Percentiles rank a stretch among this genome's conserved stretches.
Evolutionary conservation across 2,797 vertebrate genomes (phyloP).

Genomic region (Pseudochaenichthys georgianus): DNA sequence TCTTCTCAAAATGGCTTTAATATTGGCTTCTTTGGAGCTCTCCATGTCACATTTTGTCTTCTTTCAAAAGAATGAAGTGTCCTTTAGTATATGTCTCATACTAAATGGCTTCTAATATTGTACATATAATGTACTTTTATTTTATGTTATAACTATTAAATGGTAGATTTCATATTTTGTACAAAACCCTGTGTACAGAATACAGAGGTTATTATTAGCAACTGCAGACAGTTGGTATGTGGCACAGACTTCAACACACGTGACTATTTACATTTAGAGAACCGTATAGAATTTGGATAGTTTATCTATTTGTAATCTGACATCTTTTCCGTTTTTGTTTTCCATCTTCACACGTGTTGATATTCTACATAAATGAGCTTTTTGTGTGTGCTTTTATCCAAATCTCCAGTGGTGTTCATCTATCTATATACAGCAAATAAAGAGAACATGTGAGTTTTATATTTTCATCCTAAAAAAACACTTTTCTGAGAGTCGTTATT

Average conservation of each 20-base stretch:
- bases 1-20: constrained; percentile 88
- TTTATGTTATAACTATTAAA: constrained; percentile 91
- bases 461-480: constrained; percentile 87
- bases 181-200: constrained; percentile 97
- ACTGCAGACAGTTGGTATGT: constrained; percentile 91
- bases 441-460: constrained; percentile 95
- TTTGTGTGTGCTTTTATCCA: constrained; percentile 92
- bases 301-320: constrained; percentile 90
- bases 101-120: constrained; percentile 92
- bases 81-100: constrained; percentile 92
- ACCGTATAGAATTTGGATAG: constrained; percentile 78
- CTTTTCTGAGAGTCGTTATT: constrained; percentile 11
- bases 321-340: constrained; percentile 82
- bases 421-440: constrained; percentile 95
- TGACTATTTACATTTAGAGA: constrained; percentile 87
- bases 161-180: constrained; percentile 96
- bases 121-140: constrained; percentile 98
- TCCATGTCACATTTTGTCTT: constrained; percentile 77
- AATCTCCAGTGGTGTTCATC: constrained; percentile 92
- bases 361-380: constrained; percentile 89
- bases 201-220: constrained; percentile 92
- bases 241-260: constrained; percentile 89
- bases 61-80: constrained; percentile 87
- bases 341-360: constrained; percentile 87
- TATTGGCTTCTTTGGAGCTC: constrained; percentile 83